Base-by-base conservation (phyloP, 2,113 vertebrate genomes). In the Scomber scombrus region DNA sequence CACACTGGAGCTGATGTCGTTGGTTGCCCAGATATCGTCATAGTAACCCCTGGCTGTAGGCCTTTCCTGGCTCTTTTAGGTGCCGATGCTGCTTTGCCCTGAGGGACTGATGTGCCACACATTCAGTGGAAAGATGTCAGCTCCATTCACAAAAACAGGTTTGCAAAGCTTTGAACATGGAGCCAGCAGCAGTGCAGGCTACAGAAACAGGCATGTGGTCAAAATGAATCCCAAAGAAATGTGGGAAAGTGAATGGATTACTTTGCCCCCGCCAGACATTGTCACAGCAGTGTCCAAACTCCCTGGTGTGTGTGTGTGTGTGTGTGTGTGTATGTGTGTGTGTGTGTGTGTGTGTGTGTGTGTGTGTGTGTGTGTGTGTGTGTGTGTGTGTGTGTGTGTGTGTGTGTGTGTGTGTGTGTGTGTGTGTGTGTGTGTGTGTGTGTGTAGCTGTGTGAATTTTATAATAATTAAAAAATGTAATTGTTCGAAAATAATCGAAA, bases 1-100 rank as follows among this genome's bases (percentile, higher is more conserved):
- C 56, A 46, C 23, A 50, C 57, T 55, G 58, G 14, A 45, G 73
- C 29, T 76, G 81, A 68, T 34, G 67, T 57, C 0, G 34, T 45
- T 11, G 31, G 85, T 90, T 91, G 85, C 87, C 66, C 58, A 58
- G 86, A 77, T 88, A 84, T 85, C 10, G n/a, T 81, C 58, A 85
- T 88, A 75, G 84, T 82, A 83, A 91, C 34, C 85, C 71, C 34
- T 56, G 66, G 71, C 66, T 46, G n/a, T 34, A 26, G 52, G 49
- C 70, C 71, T 69, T 60, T 68, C 50, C 43, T 63, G 56, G 66
- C 78, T 72, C 71, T 77, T 77, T 77, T 58, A 49, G 34, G 31
- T 77, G 54, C 23, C 23, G 60, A 65, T 58, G 68, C 68, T 63
- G 57, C 50, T 78, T 81, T 10, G 34, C 64, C 80, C 78, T 34